Evolutionary conservation across 2,113 vertebrate species (phyloP), one percentile per base, ranked within the genome.

Genomic region (Hucho hucho): DNA sequence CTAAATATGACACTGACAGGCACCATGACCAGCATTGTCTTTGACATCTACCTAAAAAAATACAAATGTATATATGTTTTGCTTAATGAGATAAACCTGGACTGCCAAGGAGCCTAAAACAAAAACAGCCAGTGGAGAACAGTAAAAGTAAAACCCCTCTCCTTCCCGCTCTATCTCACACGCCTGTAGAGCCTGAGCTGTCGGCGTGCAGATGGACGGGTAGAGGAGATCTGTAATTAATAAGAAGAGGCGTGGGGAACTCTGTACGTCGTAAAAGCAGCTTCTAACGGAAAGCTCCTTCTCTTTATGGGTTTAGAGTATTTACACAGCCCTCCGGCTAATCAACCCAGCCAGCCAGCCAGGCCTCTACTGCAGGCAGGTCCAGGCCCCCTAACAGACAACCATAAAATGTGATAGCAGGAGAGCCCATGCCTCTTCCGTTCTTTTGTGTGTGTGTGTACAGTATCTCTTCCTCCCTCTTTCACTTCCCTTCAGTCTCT

Each of bases 221-320:
- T 16, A n/a, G 58, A n/a, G 20, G 2, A 61, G 58, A 61, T 22
- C 58, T 61, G 58, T 61, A n/a, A 61, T 61, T 24, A 61, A 22
- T 61, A 61, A 61, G 58, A 0, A 22, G 58, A 22, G n/a, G 58
- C 5, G n/a, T 61, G 58, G 58, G 56, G 16, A 49, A 25, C 69
- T 74, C 26, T 73, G 64, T n/a, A 76, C 7, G 53, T 70, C 20
- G 9, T 75, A 46, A 75, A 80, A 72, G 47, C 47, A 26, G 9
- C n/a, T 64, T 73, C 56, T 53, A 72, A 70, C 47, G 11, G 69
- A 65, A 24, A 18, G 16, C 49, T 18, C 22, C 29, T 26, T 58
- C 63, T 53, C 64, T 76, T 77, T 66, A 70, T 32, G 67, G 29
- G 49, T 64, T 64, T 61, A 58, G 64, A 71, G 65, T 77, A 77